Evolutionary conservation across 2,888 invertebrate genomes (phyloP), one percentile per base, ranked within the genome.

Genomic region (Andrena bicolor): DNA sequence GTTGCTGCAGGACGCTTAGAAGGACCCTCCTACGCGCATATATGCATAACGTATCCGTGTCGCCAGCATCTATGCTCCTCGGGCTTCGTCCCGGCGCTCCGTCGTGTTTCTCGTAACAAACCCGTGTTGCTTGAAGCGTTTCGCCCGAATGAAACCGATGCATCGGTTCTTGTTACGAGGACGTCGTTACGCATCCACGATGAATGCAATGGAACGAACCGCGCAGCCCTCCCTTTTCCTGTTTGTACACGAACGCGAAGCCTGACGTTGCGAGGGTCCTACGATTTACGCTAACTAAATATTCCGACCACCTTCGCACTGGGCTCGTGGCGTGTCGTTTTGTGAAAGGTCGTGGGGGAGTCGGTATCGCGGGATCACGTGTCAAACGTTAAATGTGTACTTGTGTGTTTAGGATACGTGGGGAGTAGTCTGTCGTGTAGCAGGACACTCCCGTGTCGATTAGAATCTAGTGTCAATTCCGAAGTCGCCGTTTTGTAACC

Each of bases 21-120:
- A 58, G 65, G 60, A 68, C 61, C 78, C 58, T 64, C 61, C 69
- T 53, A 53, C 61, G 20, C 58, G 35, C 72, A 26, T 63, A 70
- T 63, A 65, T 60, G 60, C 56, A 35, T 74, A 74, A 71, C 51
- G 71, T 49, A 51, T 85, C 82, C 83, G 82, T 89, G 90, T 66
- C 78, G 80, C 83, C 88, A 86, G 84, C 89, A 72, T 89, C 87
- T 86, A 89, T 85, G 89, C 87, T 88, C 85, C 89, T 87, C 83
- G 74, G 77, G 65, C 58, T 71, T 64, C 76, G 82, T 80, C 72
- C 75, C 85, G 86, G 78, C 82, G 84, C 89, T 83, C 86, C 76
- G 65, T 72, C 63, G 61, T 74, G 75, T 85, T 68, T 76, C 73
- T 68, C 66, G 70, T 76, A 76, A 76, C 69, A 61, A 16, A 16